These are phyloP conservation scores for Sphecodes monilicornis DNA, from an alignment of 2,888 invertebrate species.

Conservation along the genomic window DNA sequence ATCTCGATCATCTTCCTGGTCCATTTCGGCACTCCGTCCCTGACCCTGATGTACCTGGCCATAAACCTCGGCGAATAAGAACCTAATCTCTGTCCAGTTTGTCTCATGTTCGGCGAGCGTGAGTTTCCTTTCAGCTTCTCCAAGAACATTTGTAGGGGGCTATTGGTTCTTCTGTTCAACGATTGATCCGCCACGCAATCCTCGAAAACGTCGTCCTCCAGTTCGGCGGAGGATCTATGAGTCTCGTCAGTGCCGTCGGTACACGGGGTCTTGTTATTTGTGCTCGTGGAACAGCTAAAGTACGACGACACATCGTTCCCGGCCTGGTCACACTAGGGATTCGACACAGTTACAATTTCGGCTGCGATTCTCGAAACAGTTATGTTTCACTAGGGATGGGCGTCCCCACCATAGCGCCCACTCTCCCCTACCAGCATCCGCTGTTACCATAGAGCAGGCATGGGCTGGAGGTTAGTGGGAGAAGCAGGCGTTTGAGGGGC, in stretches of 20 bases:
- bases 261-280: rapidly evolving
- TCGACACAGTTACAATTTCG: not conserved
- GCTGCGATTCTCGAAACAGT: too few species aligned
- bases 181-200: not conserved
- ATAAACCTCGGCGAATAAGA: not conserved
- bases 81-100: not conserved
- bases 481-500: too few species aligned
- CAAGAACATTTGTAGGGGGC: not conserved
- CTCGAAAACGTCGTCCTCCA: conserved; percentile 37
- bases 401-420: too few species aligned
- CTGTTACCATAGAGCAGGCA: too few species aligned
- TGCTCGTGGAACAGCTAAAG: not conserved
- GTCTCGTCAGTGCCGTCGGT: rapidly evolving
- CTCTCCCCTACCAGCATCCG: too few species aligned
- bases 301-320: rapidly evolving
- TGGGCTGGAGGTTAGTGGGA: too few species aligned
- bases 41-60: not conserved
- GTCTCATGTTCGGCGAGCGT: not conserved
- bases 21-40: too few species aligned
- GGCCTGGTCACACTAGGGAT: not conserved
- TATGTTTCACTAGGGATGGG: too few species aligned
- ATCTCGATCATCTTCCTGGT: not conserved
- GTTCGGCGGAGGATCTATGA: not conserved
- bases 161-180: not conserved
- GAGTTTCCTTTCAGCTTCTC: not conserved